Evolutionary conservation across 2,113 vertebrate species (phyloP), one percentile per base, ranked within the genome.

Genomic region (Silurus glanis): DNA sequence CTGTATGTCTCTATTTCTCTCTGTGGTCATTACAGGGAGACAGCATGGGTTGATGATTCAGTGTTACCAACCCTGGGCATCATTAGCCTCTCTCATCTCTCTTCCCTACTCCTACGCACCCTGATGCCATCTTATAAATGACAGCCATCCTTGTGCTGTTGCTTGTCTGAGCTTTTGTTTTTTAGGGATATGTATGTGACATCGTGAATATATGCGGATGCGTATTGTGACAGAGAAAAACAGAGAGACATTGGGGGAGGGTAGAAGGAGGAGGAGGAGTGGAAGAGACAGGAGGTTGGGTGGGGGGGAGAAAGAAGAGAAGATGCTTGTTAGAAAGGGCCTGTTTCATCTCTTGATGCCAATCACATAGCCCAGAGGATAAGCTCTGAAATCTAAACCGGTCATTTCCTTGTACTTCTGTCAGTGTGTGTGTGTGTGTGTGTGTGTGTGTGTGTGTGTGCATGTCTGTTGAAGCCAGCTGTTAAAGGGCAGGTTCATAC

Each of bases 271-370:
- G 51, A 83, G n/a, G 23, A 61, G 75, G 66, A 55, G 28, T 69
- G 51, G 13, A 14, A 66, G 84, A 85, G 8, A 66, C 5, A 85
- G 58, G 59, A 23, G 23, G 61, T 53, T 66, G 25, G 17, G 23
- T 19, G 37, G 79, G 75, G 83, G 86, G 86, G 7, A 81, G 55
- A 69, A 64, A 76, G 37, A 86, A 71, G 62, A 79, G 74, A 55
- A 67, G 66, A 62, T 66, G 83, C 85, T 89, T 89, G 85, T 89
- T 91, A 89, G 87, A 83, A 76, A 84, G 82, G 84, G 82, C 69
- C 79, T 80, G 83, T 79, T 87, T 90, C 87, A 89, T 88, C 85
- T 84, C 80, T 91, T 79, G 37, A 82, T 87, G 90, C 83, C 88
- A 91, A 84, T 91, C 85, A 91, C 83, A 89, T 74, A 80, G 83